Evolutionary conservation across 2,888 invertebrate genomes (phyloP).

Genomic region (Allophyes oxyacanthae): DNA sequence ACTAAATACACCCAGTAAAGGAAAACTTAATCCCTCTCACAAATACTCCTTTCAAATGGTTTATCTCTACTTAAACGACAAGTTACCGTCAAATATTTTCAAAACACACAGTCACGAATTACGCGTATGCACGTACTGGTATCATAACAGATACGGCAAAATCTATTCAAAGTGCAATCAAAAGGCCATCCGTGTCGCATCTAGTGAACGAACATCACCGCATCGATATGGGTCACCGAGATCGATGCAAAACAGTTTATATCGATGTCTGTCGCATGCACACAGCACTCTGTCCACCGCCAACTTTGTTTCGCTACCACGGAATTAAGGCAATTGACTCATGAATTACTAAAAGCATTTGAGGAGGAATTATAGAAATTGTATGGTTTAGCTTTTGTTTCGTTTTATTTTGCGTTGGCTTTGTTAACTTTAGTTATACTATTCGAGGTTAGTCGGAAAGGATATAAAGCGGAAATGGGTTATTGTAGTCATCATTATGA

Average conservation of each 20-base stretch:
- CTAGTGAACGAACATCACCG: constrained; percentile 15
- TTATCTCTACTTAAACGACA: no score
- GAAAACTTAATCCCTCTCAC: no score
- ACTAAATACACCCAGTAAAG: no score
- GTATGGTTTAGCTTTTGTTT: constrained; percentile 4
- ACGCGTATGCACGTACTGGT: no score
- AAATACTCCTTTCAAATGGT: no score
- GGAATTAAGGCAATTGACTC: constrained; percentile 50
- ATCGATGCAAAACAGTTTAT: constrained; percentile 55
- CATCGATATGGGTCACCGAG: constrained; percentile 34
- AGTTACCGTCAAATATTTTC: no score
- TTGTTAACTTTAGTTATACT: not conserved
- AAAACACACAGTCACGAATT: no score
- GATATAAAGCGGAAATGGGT: no score
- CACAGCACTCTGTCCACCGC: constrained; percentile 40
- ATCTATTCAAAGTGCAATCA: constrained; percentile 12
- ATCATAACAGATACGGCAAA: not conserved
- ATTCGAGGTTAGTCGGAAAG: no score
- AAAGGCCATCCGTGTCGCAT: constrained; percentile 7
- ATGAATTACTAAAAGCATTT: constrained; percentile 49
- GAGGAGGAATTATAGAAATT: constrained; percentile 18
- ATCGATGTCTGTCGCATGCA: constrained; percentile 38
- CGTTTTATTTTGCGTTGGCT: not conserved
- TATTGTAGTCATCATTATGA: no score
- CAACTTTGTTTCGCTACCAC: constrained; percentile 44